Evolutionary conservation across 2,797 vertebrate genomes (phyloP).

Genomic region (Thamnophis elegans): DNA sequence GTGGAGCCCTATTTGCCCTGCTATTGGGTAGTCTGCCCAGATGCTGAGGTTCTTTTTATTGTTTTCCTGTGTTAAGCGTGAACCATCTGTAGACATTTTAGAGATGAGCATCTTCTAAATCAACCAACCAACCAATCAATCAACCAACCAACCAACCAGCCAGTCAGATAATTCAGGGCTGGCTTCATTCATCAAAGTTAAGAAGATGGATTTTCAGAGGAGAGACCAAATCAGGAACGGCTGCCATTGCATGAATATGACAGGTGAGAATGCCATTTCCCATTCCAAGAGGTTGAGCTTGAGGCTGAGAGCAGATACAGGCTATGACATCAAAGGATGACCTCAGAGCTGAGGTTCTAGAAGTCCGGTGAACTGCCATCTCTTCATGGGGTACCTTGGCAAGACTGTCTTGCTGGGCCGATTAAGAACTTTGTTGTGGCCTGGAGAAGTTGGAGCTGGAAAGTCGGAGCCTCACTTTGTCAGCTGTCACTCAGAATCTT

Average conservation of each 20-base stretch:
- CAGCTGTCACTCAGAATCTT: not conserved
- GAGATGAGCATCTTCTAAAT: not conserved
- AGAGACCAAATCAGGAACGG: not conserved
- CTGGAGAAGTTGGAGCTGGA: not conserved
- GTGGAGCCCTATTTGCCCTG: not conserved
- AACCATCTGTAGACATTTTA: not conserved
- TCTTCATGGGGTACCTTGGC: not conserved
- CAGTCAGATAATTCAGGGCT: not conserved
- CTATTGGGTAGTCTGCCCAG: not conserved
- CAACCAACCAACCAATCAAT: not conserved
- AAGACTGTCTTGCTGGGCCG: not conserved
- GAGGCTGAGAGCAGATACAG: not conserved
- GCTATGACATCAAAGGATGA: slow-evolving; percentile 27
- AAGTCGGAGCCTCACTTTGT: not conserved
- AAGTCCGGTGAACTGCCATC: not conserved
- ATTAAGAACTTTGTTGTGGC: not conserved
- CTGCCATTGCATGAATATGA: not conserved
- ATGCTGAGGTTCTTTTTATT: not conserved
- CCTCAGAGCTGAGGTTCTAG: slow-evolving; percentile 23
- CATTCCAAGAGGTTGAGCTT: not conserved
- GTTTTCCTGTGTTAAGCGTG: not conserved
- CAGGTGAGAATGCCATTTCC: not conserved
- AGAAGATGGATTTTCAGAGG: not conserved
- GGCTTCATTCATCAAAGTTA: not conserved
- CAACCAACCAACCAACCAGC: not conserved